Conservation (phyloP, 2,888 invertebrate genomes). For the Nezara viridula region DNA sequence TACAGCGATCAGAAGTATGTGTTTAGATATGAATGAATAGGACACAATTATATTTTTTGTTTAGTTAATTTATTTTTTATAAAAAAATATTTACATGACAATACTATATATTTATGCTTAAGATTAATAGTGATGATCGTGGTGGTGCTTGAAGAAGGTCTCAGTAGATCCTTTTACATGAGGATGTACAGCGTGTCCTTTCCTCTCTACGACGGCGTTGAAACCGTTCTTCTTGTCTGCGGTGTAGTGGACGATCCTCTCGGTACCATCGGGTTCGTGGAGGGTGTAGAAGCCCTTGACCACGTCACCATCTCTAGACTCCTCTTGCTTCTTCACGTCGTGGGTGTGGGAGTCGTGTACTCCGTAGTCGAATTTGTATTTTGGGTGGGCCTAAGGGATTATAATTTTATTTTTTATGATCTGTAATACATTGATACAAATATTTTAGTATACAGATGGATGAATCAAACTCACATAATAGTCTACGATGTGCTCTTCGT, state of each 20-base stretch:
- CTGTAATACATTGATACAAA: too few species aligned
- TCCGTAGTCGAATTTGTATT: constrained; percentile 49
- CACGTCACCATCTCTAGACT: constrained; percentile 52
- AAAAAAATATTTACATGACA: too few species aligned
- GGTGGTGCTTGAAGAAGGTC: constrained; percentile 15
- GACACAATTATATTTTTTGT: too few species aligned
- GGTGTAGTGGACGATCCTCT: constrained; percentile 66
- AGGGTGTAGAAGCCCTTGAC: constrained; percentile 68
- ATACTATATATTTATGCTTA: not conserved
- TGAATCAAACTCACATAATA: constrained; percentile 48
- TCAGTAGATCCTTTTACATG: not conserved
- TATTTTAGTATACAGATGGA: not conserved
- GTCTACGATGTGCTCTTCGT: constrained; percentile 59
- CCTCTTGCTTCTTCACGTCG: constrained; percentile 27
- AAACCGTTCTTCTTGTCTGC: constrained; percentile 66
- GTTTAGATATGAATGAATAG: too few species aligned
- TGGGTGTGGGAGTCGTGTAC: constrained; percentile 33
- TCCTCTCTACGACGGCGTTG: constrained; percentile 66
- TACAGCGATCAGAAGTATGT: too few species aligned
- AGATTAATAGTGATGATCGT: not conserved
- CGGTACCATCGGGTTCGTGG: constrained; percentile 64
- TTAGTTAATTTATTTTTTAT: too few species aligned
- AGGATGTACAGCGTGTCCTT: constrained; percentile 63
- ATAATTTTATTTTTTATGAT: not conserved
- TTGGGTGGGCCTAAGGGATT: constrained; percentile 8